These are phyloP conservation scores for Alviniconcha marisindica DNA, from an alignment of 1,140 invertebrate genomes.

Conservation along the genomic window DNA sequence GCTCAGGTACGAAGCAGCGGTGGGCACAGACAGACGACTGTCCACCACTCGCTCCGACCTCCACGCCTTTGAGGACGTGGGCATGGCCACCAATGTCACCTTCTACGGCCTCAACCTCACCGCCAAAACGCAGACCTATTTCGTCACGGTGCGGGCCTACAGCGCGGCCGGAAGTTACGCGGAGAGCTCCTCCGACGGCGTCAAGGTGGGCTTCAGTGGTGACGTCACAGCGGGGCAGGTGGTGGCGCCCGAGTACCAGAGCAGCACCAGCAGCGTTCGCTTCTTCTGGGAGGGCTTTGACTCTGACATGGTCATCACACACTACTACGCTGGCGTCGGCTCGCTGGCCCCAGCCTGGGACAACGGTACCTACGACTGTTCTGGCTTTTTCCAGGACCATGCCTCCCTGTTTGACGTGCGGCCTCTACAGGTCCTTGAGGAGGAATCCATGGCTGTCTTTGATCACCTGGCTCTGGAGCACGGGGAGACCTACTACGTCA, in stretches of 20 bases:
- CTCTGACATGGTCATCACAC: slow-evolving; percentile 53
- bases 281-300: slow-evolving; percentile 49
- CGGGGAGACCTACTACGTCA: slow-evolving; percentile 26
- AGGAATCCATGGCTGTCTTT: slow-evolving; percentile 10
- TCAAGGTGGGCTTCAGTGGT: slow-evolving; percentile 49
- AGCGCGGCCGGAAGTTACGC: slow-evolving; percentile 53
- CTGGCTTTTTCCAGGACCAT: neutral
- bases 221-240: slow-evolving; percentile 47
- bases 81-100: slow-evolving; percentile 45
- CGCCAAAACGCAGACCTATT: slow-evolving; percentile 53
- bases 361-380: slow-evolving; percentile 7
- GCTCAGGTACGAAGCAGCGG: slow-evolving; percentile 51
- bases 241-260: slow-evolving; percentile 38
- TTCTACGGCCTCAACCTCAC: slow-evolving; percentile 54
- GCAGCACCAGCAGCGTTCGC: slow-evolving; percentile 37
- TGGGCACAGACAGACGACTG: slow-evolving; percentile 51
- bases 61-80: slow-evolving; percentile 52
- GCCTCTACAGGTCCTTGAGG: neutral
- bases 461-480: neutral
- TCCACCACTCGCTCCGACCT: slow-evolving; percentile 42
- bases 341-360: slow-evolving; percentile 14
- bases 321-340: slow-evolving; percentile 43
- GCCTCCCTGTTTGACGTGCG: neutral
- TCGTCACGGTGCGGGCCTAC: slow-evolving; percentile 54
- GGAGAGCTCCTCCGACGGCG: slow-evolving; percentile 55